Evolutionary conservation across 2,888 invertebrate species (phyloP).

Genomic region (Pomacea canaliculata): DNA sequence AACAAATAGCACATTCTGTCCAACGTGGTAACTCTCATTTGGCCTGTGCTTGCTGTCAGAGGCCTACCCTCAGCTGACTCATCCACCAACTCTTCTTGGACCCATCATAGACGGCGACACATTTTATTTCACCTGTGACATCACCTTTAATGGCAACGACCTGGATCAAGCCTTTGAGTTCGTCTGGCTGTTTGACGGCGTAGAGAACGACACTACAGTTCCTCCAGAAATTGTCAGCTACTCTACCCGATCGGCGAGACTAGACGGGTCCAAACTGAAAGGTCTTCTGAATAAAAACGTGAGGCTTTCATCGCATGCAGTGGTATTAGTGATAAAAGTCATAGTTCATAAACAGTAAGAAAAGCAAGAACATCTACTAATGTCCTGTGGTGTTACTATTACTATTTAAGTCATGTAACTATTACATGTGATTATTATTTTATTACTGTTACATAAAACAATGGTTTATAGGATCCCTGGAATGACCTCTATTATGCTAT

Average conservation of each 20-base stretch:
- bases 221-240: no score
- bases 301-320: background rate
- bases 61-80: constrained; percentile 12
- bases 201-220: constrained; percentile 12
- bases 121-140: constrained; percentile 24
- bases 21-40: no score
- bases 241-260: background rate
- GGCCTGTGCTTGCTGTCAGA: background rate
- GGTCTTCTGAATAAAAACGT: constrained; percentile 25
- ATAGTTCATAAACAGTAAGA: no score
- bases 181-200: constrained; percentile 27
- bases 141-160: constrained; percentile 1
- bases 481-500: no score
- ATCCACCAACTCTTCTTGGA: constrained; percentile 13
- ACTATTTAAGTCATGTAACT: no score
- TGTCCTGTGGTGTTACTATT: no score
- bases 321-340: no score
- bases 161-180: constrained; percentile 22
- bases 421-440: no score
- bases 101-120: constrained; percentile 9
- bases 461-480: no score
- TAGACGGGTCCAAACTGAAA: constrained; percentile 17
- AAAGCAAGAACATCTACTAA: no score
- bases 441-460: no score
- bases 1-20: no score